Percentiles rank a stretch among this genome's conserved stretches.
Conservation (phyloP, 2,797 vertebrate genomes). For the Pristis pectinata region DNA sequence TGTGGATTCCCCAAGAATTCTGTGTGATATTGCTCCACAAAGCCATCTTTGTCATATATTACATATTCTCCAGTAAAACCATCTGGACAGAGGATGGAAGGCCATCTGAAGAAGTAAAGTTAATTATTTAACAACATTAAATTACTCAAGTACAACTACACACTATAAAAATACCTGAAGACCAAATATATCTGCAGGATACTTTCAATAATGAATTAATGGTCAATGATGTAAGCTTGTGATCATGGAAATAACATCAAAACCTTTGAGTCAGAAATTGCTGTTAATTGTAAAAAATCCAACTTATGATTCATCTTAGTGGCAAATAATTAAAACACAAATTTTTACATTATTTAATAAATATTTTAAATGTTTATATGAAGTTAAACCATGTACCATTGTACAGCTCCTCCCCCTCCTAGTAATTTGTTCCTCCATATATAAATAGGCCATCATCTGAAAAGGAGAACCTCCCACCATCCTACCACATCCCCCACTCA, state of each 20-base stretch:
- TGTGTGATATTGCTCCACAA: slow-evolving; percentile 48
- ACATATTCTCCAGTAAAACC: slow-evolving; percentile 43
- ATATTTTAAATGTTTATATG: too few relatives aligned
- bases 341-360: neutral
- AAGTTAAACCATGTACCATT: neutral
- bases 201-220: neutral
- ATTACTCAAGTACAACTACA: neutral
- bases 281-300: neutral
- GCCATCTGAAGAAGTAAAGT: slow-evolving; percentile 48
- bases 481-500: neutral
- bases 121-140: slow-evolving; percentile 9
- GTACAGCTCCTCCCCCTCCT: neutral
- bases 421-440: neutral
- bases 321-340: neutral
- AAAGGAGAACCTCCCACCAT: neutral
- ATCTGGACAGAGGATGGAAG: slow-evolving; percentile 49
- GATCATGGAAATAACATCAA: neutral
- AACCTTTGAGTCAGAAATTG: neutral
- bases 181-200: neutral
- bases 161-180: neutral
- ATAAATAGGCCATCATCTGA: neutral
- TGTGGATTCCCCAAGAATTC: slow-evolving; percentile 51
- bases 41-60: slow-evolving; percentile 42
- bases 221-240: neutral
- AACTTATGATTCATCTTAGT: neutral